Conservation (phyloP, 2,888 invertebrate species). For the Seira sanloemensis region DNA sequence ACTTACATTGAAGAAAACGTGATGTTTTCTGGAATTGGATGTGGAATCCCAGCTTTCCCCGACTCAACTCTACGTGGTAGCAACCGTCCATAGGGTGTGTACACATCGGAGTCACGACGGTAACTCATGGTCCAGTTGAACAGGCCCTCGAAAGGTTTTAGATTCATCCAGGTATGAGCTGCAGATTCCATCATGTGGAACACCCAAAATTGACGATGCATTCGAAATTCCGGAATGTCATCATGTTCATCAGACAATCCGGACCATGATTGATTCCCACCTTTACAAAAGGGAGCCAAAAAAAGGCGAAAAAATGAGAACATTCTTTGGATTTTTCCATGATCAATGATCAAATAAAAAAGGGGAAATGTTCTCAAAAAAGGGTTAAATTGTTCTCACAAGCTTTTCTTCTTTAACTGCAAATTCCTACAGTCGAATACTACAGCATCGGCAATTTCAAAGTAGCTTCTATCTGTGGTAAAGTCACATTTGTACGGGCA, state of each 20-base stretch:
- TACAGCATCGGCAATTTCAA: conserved; percentile 67
- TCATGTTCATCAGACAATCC: conserved; percentile 37
- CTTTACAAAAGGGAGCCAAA: conserved; percentile 4
- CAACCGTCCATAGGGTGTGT: conserved; percentile 67
- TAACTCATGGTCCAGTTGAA: conserved; percentile 71
- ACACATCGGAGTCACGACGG: conserved; percentile 68
- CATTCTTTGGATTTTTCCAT: neutral
- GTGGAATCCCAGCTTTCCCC: conserved; percentile 31
- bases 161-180: conserved; percentile 66
- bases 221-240: conserved; percentile 55
- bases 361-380: neutral
- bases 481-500: conserved; percentile 70
- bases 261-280: conserved; percentile 48
- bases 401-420: conserved; percentile 46
- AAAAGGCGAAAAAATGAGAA: neutral
- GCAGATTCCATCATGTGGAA: conserved; percentile 70
- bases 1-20: conserved; percentile 41
- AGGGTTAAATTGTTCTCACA: conserved; percentile 32
- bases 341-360: neutral
- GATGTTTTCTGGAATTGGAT: conserved; percentile 17
- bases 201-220: conserved; percentile 65
- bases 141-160: conserved; percentile 61
- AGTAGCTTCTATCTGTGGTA: conserved; percentile 60
- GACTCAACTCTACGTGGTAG: conserved; percentile 26
- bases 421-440: conserved; percentile 66